Evolutionary conservation across 1,140 invertebrate species (phyloP).

Genomic region (Drosophila mayri): DNA sequence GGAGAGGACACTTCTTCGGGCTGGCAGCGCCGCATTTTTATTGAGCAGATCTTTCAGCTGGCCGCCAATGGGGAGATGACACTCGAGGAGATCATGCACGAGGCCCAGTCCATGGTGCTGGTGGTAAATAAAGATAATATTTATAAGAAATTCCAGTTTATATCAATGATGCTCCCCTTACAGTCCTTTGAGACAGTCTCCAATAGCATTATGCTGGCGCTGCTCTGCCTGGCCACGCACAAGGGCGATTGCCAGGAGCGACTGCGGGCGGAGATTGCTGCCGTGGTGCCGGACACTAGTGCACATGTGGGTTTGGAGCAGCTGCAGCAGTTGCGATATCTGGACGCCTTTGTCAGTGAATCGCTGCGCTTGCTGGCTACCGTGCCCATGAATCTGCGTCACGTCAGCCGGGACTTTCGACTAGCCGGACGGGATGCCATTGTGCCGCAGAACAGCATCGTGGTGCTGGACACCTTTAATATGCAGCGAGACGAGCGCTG

Average conservation of each 20-base stretch:
- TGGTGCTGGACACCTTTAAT: constrained; percentile 77
- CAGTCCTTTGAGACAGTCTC: constrained; percentile 82
- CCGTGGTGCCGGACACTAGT: constrained; percentile 41
- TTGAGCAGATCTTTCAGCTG: constrained; percentile 80
- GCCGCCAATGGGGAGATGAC: constrained; percentile 74
- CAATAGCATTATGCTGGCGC: constrained; percentile 74
- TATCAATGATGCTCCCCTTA: background rate
- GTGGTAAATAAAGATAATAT: constrained; percentile 55
- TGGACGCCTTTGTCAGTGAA: constrained; percentile 77
- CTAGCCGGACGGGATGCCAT: constrained; percentile 50
- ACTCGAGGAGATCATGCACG: constrained; percentile 76
- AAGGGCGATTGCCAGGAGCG: constrained; percentile 66
- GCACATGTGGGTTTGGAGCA: constrained; percentile 66
- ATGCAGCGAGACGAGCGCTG: constrained; percentile 73
- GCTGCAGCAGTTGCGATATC: constrained; percentile 70
- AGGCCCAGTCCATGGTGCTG: constrained; percentile 79
- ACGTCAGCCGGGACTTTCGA: constrained; percentile 72
- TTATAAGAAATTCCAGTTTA: too few relatives aligned
- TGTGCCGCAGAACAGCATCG: constrained; percentile 73
- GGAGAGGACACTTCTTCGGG: constrained; percentile 26
- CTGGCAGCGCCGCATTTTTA: constrained; percentile 79
- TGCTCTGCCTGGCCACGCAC: constrained; percentile 74
- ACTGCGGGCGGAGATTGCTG: constrained; percentile 64
- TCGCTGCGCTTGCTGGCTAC: constrained; percentile 75
- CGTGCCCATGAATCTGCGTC: constrained; percentile 78